A percentile compares a stretch with the other conserved stretches of the same genome.
Evolutionary conservation across 1,140 invertebrate species (phyloP).

Genomic region (Amphibalanus amphitrite): DNA sequence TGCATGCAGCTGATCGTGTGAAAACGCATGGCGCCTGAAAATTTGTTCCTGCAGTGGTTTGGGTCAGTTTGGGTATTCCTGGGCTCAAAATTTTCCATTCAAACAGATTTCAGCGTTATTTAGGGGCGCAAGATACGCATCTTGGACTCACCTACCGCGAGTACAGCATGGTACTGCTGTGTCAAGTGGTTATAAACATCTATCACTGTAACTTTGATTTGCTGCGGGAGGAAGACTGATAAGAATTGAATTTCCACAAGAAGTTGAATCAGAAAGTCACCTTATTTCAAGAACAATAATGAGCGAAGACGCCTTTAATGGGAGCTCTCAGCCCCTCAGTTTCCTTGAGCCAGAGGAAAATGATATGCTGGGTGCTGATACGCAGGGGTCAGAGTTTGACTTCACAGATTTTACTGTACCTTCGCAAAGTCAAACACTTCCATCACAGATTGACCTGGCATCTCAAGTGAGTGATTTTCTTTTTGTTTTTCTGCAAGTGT

Average conservation of each 20-base stretch:
- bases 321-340: conserved; percentile 75
- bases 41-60: too few species aligned
- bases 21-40: too few species aligned
- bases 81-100: too few species aligned
- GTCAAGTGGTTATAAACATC: background rate
- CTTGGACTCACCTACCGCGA: too few species aligned
- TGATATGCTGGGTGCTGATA: conserved; percentile 74
- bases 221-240: background rate
- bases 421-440: conserved; percentile 28
- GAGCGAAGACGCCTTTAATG: background rate
- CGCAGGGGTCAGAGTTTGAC: conserved; percentile 87
- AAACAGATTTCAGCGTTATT: too few species aligned
- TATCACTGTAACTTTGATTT: background rate
- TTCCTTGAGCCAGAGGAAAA: conserved; percentile 83
- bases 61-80: too few species aligned
- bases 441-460: background rate
- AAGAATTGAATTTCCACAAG: background rate
- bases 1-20: too few species aligned
- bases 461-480: background rate
- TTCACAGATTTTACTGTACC: conserved; percentile 77
- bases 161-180: background rate
- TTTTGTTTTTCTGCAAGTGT: background rate
- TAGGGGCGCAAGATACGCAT: too few species aligned
- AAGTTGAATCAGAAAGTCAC: too few species aligned
- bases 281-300: background rate